Conservation (phyloP, 2,797 vertebrate species). For the Sorex maritimensis region DNA sequence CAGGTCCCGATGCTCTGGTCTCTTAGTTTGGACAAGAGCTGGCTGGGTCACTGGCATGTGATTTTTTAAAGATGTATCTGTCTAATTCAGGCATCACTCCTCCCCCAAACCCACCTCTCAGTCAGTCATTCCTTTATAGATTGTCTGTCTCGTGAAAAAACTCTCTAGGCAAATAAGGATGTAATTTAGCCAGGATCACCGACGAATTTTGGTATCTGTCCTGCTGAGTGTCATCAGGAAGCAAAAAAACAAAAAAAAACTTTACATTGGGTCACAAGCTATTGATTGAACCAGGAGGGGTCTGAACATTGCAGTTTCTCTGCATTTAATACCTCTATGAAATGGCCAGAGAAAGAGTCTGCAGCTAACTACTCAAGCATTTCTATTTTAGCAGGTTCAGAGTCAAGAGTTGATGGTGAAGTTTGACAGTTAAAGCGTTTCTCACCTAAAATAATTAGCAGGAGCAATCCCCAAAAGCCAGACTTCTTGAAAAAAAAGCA, state of each 20-base stretch:
- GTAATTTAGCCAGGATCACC: constrained; percentile 50
- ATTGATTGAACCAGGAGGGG: constrained; percentile 34
- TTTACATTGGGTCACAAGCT: constrained; percentile 57
- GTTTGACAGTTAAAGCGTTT: constrained; percentile 86
- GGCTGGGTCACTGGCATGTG: neutral
- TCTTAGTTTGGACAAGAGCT: neutral
- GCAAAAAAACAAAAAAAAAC: neutral
- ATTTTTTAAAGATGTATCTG: constrained; percentile 49
- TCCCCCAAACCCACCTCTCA: constrained; percentile 44
- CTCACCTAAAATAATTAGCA: constrained; percentile 85
- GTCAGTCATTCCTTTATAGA: constrained; percentile 64
- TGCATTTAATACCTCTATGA: constrained; percentile 76
- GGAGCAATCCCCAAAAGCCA: constrained; percentile 87
- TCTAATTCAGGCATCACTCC: constrained; percentile 52
- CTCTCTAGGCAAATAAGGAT: constrained; percentile 74
- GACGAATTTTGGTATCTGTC: constrained; percentile 49
- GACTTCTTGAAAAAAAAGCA: constrained; percentile 76
- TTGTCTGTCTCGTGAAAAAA: constrained; percentile 51
- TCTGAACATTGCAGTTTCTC: constrained; percentile 58
- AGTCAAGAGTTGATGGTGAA: constrained; percentile 86
- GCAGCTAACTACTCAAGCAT: constrained; percentile 80
- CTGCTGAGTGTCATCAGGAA: constrained; percentile 3
- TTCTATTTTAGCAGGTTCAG: constrained; percentile 86
- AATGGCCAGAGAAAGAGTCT: constrained; percentile 84
- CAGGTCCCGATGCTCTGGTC: neutral